Conservation (phyloP, 2,888 invertebrate genomes). For the Mylabris sibirica region DNA sequence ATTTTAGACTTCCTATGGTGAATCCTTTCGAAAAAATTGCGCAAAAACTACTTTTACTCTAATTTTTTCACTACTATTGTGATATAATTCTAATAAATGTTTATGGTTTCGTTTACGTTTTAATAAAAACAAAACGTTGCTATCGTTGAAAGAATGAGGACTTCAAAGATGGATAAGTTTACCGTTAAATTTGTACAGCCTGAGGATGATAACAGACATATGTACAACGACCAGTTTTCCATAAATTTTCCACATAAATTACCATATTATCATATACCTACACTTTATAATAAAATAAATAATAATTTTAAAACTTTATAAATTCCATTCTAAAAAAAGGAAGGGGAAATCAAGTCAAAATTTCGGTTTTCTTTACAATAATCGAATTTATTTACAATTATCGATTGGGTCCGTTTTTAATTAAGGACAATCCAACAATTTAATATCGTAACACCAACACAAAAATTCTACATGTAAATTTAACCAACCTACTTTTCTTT, state of each 20-base stretch:
- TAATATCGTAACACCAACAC: not conserved
- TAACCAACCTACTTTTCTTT: not conserved
- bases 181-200: conserved; percentile 10
- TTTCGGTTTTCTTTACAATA: not conserved
- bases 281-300: not conserved
- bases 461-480: not conserved
- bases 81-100: not conserved
- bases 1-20: not conserved
- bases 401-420: not conserved
- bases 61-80: not conserved
- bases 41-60: not conserved
- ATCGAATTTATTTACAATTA: not conserved
- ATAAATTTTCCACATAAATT: not conserved
- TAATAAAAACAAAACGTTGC: not conserved
- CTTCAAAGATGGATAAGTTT: not conserved
- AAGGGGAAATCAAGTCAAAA: not conserved
- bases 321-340: not conserved
- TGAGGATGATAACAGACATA: conserved; percentile 4
- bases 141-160: conserved; percentile 2
- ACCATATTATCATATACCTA: not conserved
- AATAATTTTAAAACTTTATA: not conserved
- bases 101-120: not conserved
- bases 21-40: not conserved
- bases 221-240: conserved; percentile 2
- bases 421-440: not conserved